Conservation (phyloP, 1,140 invertebrate species). For the Lutraria rhynchaena region DNA sequence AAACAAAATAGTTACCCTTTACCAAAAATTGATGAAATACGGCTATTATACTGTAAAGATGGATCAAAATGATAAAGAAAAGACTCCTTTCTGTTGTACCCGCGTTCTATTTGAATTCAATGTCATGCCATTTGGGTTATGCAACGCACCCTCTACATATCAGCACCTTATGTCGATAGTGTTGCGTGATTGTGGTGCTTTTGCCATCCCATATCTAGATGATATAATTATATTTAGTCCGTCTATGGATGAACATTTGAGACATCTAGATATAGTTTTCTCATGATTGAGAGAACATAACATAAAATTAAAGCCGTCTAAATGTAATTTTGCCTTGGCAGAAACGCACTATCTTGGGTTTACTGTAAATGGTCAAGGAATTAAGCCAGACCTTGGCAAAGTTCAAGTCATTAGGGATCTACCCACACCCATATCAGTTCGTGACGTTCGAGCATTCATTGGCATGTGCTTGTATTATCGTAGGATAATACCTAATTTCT, state of each 20-base stretch:
- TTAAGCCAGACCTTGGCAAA: conserved; percentile 31
- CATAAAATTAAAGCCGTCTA: conserved; percentile 23
- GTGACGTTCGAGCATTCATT: conserved; percentile 80
- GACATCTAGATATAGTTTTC: conserved; percentile 23
- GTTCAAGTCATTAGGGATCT: conserved; percentile 16
- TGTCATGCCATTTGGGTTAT: conserved; percentile 21
- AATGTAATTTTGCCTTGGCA: conserved; percentile 24
- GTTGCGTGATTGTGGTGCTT: neutral
- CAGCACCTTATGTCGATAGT: conserved; percentile 11
- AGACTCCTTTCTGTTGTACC: neutral
- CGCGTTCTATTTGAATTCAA: conserved; percentile 2
- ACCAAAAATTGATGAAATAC: conserved; percentile 35
- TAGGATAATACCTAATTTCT: conserved; percentile 81
- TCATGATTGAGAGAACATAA: conserved; percentile 14
- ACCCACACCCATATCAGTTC: neutral
- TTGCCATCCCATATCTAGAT: conserved; percentile 7
- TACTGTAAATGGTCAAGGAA: conserved; percentile 13
- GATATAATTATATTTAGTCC: conserved; percentile 7
- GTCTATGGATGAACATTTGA: conserved; percentile 1
- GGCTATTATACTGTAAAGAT: conserved; percentile 8
- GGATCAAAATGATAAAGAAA: neutral
- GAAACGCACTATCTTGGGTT: conserved; percentile 37
- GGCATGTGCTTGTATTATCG: conserved; percentile 83
- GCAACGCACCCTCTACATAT: neutral
- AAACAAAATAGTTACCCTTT: conserved; percentile 25